Evolutionary conservation across 2,113 vertebrate species (phyloP).

Genomic region (Erythrocercus mccallii): DNA sequence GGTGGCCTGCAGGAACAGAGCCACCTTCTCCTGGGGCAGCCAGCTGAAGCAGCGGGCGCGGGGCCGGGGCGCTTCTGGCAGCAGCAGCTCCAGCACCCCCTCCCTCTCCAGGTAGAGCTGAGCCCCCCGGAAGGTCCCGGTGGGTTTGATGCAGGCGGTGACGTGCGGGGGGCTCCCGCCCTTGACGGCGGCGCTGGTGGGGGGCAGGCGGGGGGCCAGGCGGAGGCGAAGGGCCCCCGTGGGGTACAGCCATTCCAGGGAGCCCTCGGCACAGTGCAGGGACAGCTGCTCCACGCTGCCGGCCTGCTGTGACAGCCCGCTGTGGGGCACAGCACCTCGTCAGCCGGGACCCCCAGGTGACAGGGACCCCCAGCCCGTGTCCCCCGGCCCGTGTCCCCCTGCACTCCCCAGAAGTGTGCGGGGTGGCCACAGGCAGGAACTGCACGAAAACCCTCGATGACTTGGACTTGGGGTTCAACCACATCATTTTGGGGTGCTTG

Average conservation of each 20-base stretch:
- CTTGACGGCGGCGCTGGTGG: constrained; percentile 43
- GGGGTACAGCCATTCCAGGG: constrained; percentile 88
- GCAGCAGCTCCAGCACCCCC: constrained; percentile 83
- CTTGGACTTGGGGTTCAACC: not conserved
- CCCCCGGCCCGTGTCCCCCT: fast-evolving
- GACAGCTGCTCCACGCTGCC: constrained; percentile 90
- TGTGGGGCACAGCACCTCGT: not conserved
- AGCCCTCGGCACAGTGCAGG: constrained; percentile 85
- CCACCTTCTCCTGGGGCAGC: constrained; percentile 79
- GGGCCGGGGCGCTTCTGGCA: constrained; percentile 75
- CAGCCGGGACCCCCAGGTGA: not conserved
- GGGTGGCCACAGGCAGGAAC: not conserved
- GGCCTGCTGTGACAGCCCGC: constrained; percentile 86
- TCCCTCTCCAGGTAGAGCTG: constrained; percentile 89
- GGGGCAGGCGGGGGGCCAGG: constrained; percentile 81
- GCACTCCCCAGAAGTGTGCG: fast-evolving
- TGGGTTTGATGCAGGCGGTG: constrained; percentile 84
- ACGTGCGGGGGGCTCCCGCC: constrained; percentile 62
- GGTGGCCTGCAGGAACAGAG: constrained; percentile 89
- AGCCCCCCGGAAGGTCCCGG: constrained; percentile 81
- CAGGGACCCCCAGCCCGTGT: not conserved
- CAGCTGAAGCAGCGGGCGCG: constrained; percentile 84
- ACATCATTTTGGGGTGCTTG: not conserved
- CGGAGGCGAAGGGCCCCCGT: constrained; percentile 85
- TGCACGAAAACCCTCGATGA: not conserved